These are phyloP conservation scores for Cyprinus carpio DNA, from an alignment of 2,113 vertebrate genomes.

Conservation along the genomic window DNA sequence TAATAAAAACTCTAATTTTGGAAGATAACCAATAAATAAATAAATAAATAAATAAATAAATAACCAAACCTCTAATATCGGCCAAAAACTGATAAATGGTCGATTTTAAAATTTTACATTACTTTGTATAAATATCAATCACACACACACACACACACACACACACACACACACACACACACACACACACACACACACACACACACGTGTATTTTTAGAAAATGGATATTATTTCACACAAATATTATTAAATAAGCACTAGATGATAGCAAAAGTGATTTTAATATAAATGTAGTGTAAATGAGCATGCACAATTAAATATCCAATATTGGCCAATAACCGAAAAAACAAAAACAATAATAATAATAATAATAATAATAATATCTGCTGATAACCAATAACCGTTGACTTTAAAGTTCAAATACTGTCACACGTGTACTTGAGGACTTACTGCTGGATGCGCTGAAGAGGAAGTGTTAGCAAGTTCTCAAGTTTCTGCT, in stretches of 20 bases:
- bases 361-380: neutral
- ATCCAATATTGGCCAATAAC: neutral
- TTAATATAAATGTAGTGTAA: neutral
- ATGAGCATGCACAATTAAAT: neutral
- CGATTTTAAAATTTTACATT: too few species aligned
- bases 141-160: too few species aligned
- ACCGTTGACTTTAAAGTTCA: neutral
- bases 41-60: too few species aligned
- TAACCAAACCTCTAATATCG: too few species aligned
- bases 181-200: too few species aligned
- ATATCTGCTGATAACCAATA: neutral
- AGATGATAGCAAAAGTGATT: neutral
- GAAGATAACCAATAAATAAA: too few species aligned
- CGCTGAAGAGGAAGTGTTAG: slow-evolving; percentile 85
- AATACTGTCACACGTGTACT: neutral
- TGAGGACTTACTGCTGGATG: slow-evolving; percentile 81
- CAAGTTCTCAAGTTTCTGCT: slow-evolving; percentile 81
- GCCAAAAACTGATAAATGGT: neutral
- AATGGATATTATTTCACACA: neutral
- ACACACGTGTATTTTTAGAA: too few species aligned
- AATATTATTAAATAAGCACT: neutral
- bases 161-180: too few species aligned
- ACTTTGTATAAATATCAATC: too few species aligned
- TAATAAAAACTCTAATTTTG: too few species aligned
- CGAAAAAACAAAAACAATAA: neutral